Evolutionary conservation across 2,888 invertebrate species (phyloP).

Genomic region (Pogonocherus hispidulus): DNA sequence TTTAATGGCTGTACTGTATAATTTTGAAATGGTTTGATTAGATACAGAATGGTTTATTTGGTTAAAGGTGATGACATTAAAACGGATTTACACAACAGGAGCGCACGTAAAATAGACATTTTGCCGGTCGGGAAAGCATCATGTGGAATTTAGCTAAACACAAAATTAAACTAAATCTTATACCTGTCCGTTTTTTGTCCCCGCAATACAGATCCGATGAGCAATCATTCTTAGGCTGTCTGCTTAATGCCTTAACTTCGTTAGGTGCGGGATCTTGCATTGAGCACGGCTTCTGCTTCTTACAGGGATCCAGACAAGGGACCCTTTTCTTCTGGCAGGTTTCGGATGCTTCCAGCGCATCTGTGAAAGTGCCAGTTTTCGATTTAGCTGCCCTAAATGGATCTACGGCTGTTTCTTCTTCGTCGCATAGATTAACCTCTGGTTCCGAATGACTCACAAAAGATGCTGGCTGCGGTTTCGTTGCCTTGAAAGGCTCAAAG

Average conservation of each 20-base stretch:
- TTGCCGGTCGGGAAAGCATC: too few relatives aligned
- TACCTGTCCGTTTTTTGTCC: too few relatives aligned
- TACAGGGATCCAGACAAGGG: conserved; percentile 17
- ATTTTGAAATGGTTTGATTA: not conserved
- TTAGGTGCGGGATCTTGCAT: not conserved
- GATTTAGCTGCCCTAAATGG: not conserved
- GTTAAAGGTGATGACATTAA: too few relatives aligned
- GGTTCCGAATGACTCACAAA: not conserved
- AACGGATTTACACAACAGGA: too few relatives aligned
- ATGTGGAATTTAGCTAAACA: too few relatives aligned
- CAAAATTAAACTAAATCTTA: too few relatives aligned
- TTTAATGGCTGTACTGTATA: not conserved
- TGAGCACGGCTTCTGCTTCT: conserved; percentile 19
- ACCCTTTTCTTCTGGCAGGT: conserved; percentile 25
- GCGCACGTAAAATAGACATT: too few relatives aligned
- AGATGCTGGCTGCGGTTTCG: not conserved
- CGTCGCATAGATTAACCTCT: not conserved
- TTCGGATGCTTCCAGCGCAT: not conserved
- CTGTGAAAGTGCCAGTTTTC: not conserved
- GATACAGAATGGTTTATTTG: too few relatives aligned
- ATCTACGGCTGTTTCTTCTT: not conserved
- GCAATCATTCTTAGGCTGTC: too few relatives aligned
- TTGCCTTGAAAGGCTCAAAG: not conserved
- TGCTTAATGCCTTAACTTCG: too few relatives aligned
- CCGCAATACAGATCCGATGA: too few relatives aligned